phyloP scores from a whole-genome alignment of 2,113 vertebrate species.

The Notiomystis cincta region DNA sequence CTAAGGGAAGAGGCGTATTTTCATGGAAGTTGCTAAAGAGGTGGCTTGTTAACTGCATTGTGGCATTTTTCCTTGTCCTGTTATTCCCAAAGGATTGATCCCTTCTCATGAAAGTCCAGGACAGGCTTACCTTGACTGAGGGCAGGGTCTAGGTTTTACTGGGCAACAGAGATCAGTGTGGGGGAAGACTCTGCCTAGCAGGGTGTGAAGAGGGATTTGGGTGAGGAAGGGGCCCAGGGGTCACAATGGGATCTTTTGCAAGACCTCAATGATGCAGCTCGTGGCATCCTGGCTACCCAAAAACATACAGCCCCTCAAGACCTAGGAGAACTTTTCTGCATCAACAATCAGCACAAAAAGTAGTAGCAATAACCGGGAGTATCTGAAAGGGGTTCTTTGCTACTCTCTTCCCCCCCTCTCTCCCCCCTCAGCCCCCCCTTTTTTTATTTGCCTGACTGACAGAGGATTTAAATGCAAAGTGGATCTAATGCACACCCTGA shows the following conservation, averaged over 20 bases:
- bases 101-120: background rate
- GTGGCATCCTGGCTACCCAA: background rate
- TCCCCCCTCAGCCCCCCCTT: background rate
- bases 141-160: background rate
- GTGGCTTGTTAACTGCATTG: background rate
- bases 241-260: background rate
- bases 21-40: background rate
- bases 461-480: constrained; percentile 71
- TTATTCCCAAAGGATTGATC: background rate
- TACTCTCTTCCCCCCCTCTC: background rate
- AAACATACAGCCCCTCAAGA: background rate
- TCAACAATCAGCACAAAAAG: background rate
- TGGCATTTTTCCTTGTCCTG: background rate
- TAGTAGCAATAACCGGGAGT: background rate
- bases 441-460: constrained; percentile 61
- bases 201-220: background rate
- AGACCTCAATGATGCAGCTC: background rate
- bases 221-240: background rate
- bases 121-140: background rate
- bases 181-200: background rate
- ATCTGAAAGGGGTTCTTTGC: constrained; percentile 48
- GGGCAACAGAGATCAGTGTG: background rate
- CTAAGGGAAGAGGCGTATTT: background rate
- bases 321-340: background rate
- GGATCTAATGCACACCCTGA: constrained; percentile 67